These are phyloP conservation scores for Crotalus helleri DNA, from an alignment of 2,113 vertebrate genomes.

Conservation along the genomic window DNA sequence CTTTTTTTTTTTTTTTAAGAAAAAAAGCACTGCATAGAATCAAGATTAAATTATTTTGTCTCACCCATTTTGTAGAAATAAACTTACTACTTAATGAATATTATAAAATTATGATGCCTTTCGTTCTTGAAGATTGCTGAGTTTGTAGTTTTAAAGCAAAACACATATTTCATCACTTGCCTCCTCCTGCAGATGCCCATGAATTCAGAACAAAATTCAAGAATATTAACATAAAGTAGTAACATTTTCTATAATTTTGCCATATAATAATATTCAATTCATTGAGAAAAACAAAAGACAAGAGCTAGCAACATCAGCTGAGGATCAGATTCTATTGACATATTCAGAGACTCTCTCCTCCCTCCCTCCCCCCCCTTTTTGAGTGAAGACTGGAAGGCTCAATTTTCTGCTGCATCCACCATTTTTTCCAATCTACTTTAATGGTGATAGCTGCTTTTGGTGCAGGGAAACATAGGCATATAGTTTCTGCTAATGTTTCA, in stretches of 20 bases:
- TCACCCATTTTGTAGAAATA: background rate
- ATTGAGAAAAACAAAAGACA: background rate
- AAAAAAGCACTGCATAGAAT: background rate
- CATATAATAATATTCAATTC: background rate
- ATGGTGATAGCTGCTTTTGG: background rate
- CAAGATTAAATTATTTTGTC: background rate
- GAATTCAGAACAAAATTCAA: background rate
- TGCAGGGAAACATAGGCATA: background rate
- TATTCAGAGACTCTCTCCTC: background rate
- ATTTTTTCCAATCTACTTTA: background rate
- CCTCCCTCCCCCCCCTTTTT: background rate
- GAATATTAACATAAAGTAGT: background rate
- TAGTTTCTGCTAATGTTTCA: background rate
- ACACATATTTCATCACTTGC: background rate
- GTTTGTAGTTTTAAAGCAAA: background rate
- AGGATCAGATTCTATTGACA: background rate
- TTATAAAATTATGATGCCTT: background rate
- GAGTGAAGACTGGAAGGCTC: background rate
- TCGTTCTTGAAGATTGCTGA: background rate
- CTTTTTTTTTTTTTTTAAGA: too few relatives aligned
- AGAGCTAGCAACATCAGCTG: background rate
- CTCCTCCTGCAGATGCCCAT: background rate
- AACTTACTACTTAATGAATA: background rate
- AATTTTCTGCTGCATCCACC: background rate
- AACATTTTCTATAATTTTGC: background rate